Base-by-base conservation (phyloP, 1,140 invertebrate genomes). In the Neelides sp. region DNA sequence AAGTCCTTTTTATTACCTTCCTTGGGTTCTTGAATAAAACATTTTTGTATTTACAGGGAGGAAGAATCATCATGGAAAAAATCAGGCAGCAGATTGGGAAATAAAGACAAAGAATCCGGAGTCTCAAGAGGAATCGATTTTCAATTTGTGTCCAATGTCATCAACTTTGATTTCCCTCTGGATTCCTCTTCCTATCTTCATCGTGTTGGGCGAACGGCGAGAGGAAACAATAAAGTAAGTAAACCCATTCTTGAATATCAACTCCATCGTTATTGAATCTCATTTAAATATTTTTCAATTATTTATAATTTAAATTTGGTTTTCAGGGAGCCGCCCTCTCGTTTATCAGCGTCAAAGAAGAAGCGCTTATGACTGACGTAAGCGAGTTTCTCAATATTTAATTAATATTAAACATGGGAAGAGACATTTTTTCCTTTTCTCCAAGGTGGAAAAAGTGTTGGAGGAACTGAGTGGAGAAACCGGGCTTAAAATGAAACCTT, bases 41-140 rank as follows among this genome's bases (percentile, higher is more conserved):
- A n/a, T n/a, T n/a, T n/a, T n/a, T n/a, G n/a, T n/a, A n/a, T n/a
- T 45, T 22, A 26, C 17, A 35, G 20, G 3, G 15, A 32, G 24
- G 23, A 23, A 28, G 48, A 26, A 46, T 44, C 32, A 39, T 28
- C 30, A 30, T 26, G 23, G 12, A 48, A 48, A 27, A 43, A 53
- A 42, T 57, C 41, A 54, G 46, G 19, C 32, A 51, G 39, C 24
- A 40, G 28, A 8, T 32, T 32, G 4, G 28, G 39, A 23, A 49
- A 50, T 19, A n/a, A 48, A 62, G 93, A 98, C 66, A 83, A 82
- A 64, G 94, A 98, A 68, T 93, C 87, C 28, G 91, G 93, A 17
- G 85, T 96, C 2, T 83, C 92, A 0, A 74, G 95, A 50, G 94
- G 94, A 20, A 95, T 98, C 54, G 95, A 98, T 70, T 98, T 98